A percentile compares a stretch with the other conserved stretches of the same genome.
These are phyloP conservation scores for Callopanchax toddi DNA, from an alignment of 2,113 vertebrate species.

Conservation along the genomic window DNA sequence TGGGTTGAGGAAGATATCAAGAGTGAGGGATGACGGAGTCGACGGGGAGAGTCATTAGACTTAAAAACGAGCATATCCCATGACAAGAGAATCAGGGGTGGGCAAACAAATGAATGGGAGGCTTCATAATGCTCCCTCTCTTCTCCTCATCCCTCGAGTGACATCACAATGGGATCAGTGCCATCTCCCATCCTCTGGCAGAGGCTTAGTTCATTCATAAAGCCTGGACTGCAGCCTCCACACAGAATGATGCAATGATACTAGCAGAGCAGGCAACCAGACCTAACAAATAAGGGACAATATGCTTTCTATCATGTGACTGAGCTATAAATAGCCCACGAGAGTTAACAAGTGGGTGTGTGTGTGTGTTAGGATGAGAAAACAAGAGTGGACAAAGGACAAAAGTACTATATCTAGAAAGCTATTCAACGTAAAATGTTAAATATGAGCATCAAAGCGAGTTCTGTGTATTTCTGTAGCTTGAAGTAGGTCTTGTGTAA, in stretches of 20 bases:
- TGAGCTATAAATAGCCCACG: slow-evolving; percentile 68
- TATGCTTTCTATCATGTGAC: slow-evolving; percentile 56
- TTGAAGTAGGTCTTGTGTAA: slow-evolving; percentile 18
- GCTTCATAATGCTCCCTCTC: slow-evolving; percentile 67
- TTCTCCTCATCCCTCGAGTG: slow-evolving; percentile 67
- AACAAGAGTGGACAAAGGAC: slow-evolving; percentile 29
- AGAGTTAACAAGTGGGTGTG: slow-evolving; percentile 46
- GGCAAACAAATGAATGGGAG: slow-evolving; percentile 74
- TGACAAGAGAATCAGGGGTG: slow-evolving; percentile 56
- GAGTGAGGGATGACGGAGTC: slow-evolving; percentile 39
- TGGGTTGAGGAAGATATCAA: slow-evolving; percentile 32
- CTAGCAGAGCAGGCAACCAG: slow-evolving; percentile 64
- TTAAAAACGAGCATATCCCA: slow-evolving; percentile 78
- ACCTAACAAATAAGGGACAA: slow-evolving; percentile 63
- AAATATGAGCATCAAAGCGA: no score
- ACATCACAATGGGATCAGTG: slow-evolving; percentile 79
- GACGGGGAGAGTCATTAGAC: slow-evolving; percentile 57
- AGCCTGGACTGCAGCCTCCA: slow-evolving; percentile 64
- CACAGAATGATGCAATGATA: slow-evolving; percentile 75
- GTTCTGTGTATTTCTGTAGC: slow-evolving; percentile 7
- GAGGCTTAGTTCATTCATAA: slow-evolving; percentile 80
- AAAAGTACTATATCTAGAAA: slow-evolving; percentile 33
- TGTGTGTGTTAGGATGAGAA: slow-evolving; percentile 37
- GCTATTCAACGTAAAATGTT: slow-evolving; percentile 16
- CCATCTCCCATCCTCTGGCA: slow-evolving; percentile 72